These are phyloP conservation scores for Cotesia chilonis DNA, from an alignment of 1,140 invertebrate species.

Conservation along the genomic window DNA sequence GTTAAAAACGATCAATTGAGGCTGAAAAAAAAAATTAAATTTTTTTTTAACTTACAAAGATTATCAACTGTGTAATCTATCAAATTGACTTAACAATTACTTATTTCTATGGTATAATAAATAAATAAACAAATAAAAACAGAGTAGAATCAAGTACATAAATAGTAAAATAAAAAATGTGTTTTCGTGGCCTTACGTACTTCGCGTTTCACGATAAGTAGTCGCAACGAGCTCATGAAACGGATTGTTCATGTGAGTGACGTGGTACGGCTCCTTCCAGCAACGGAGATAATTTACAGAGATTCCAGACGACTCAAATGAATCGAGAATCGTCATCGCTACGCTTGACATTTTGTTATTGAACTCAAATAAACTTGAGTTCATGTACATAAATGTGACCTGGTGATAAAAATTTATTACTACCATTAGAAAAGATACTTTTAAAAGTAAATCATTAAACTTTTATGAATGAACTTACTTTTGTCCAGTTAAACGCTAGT, in stretches of 20 bases:
- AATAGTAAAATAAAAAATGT: neutral
- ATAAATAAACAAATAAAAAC: neutral
- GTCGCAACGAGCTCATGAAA: slow-evolving; percentile 80
- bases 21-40: too few species aligned
- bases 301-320: slow-evolving; percentile 74
- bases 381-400: slow-evolving; percentile 80
- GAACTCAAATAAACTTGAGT: slow-evolving; percentile 75
- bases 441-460: too few species aligned
- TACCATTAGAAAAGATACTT: neutral
- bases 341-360: slow-evolving; percentile 70
- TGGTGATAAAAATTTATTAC: slow-evolving; percentile 51
- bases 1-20: too few species aligned
- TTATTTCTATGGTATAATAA: neutral
- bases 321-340: slow-evolving; percentile 75
- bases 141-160: slow-evolving; percentile 12
- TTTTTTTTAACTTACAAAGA: too few species aligned
- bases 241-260: slow-evolving; percentile 75
- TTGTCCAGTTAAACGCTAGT: slow-evolving; percentile 82
- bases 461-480: slow-evolving; percentile 68
- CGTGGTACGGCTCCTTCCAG: slow-evolving; percentile 80
- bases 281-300: slow-evolving; percentile 71
- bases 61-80: too few species aligned
- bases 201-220: slow-evolving; percentile 80
- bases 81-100: neutral
- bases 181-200: slow-evolving; percentile 68